Evolutionary conservation across 1,140 invertebrate species (phyloP).

Genomic region (Psix sp.): DNA sequence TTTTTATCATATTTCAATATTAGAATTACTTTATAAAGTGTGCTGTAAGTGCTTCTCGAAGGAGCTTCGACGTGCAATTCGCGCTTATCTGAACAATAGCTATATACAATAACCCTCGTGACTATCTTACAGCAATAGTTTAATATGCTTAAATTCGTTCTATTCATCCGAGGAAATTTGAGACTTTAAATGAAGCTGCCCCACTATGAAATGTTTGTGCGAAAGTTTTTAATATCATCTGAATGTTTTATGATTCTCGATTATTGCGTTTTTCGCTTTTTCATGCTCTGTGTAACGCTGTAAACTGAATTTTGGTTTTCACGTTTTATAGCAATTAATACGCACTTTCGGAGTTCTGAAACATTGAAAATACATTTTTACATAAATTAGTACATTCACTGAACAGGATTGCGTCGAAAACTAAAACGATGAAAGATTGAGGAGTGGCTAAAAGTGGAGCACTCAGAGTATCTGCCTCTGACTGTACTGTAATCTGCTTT

Average conservation of each 20-base stretch:
- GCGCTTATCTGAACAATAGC: neutral
- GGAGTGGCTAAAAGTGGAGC: constrained; percentile 55
- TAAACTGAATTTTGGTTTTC: neutral
- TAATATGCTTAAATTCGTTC: constrained; percentile 22
- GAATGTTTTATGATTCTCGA: constrained; percentile 10
- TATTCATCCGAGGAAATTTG: constrained; percentile 51
- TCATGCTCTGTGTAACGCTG: neutral
- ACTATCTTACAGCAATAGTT: constrained; percentile 47
- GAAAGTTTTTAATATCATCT: constrained; percentile 12
- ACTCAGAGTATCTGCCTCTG: constrained; percentile 31
- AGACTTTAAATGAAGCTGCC: constrained; percentile 21
- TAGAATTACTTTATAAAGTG: neutral
- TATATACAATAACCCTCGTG: constrained; percentile 29
- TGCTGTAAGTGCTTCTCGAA: too few relatives aligned
- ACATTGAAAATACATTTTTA: constrained; percentile 8
- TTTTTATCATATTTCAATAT: constrained; percentile 2
- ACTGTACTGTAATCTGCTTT: constrained; percentile 44
- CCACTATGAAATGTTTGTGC: neutral
- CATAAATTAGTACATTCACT: constrained; percentile 46
- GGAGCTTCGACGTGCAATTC: too few relatives aligned
- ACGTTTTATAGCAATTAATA: too few relatives aligned
- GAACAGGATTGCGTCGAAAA: constrained; percentile 45
- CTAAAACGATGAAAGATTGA: constrained; percentile 55
- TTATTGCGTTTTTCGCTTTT: constrained; percentile 1
- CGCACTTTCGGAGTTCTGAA: too few relatives aligned